phyloP scores from a whole-genome alignment of 1,140 invertebrate genomes.

The Drosophila insularis region DNA sequence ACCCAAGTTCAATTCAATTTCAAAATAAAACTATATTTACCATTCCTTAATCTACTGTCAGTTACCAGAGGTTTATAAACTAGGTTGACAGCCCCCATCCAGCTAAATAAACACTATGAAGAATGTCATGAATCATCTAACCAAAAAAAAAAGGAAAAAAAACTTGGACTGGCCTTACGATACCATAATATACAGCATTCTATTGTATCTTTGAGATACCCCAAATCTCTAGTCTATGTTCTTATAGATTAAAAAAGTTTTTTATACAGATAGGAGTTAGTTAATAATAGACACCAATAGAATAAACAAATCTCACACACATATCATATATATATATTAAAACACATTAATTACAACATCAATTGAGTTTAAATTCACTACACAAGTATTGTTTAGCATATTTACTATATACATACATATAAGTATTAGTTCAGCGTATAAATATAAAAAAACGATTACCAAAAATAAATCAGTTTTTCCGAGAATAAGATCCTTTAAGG shows the following conservation, averaged over 20 bases:
- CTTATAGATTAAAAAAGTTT: neutral
- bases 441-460: neutral
- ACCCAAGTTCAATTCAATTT: conserved; percentile 50
- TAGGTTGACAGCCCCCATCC: conserved; percentile 11
- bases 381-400: neutral
- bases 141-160: too few relatives aligned
- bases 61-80: conserved; percentile 4
- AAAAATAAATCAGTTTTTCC: neutral
- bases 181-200: conserved; percentile 12
- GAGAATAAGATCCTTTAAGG: too few relatives aligned
- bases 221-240: neutral
- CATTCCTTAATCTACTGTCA: neutral
- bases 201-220: neutral
- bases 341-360: conserved; percentile 9
- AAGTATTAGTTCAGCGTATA: neutral
- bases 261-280: conserved; percentile 1
- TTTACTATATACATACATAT: neutral
- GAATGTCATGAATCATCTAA: conserved; percentile 12
- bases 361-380: neutral
- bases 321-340: neutral
- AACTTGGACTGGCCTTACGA: neutral
- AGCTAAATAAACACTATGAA: conserved; percentile 10
- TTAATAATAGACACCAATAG: neutral
- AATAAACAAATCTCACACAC: neutral
- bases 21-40: conserved; percentile 26